Conservation (phyloP, 1,140 invertebrate species). For the Adelges cooleyi region DNA sequence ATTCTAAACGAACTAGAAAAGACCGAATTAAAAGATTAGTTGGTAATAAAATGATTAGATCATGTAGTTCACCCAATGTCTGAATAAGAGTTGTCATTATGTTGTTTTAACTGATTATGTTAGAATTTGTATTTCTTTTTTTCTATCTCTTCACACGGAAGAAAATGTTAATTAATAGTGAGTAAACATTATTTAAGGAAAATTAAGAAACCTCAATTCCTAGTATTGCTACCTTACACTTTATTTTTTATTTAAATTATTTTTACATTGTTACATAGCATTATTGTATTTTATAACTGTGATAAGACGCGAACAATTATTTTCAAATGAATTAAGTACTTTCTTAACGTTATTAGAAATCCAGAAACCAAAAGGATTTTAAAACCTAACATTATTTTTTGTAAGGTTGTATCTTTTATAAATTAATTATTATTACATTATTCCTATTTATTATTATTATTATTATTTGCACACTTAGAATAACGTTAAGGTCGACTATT, state of each 20-base stretch:
- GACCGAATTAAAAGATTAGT: constrained; percentile 18
- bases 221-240: not conserved
- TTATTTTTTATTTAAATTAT: not conserved
- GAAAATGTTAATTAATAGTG: not conserved
- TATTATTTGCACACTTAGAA: not conserved
- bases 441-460: not conserved
- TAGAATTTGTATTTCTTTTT: not conserved
- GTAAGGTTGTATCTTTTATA: not conserved
- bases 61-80: constrained; percentile 20
- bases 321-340: constrained; percentile 19
- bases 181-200: not conserved
- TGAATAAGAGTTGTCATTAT: not conserved
- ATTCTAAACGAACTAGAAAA: constrained; percentile 11
- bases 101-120: not conserved
- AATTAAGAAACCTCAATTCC: not conserved
- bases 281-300: constrained; percentile 20
- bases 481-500: constrained; percentile 2
- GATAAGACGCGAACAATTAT: constrained; percentile 20
- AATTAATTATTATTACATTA: constrained; percentile 4
- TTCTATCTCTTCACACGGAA: not conserved
- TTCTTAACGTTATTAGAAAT: not conserved
- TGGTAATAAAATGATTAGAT: constrained; percentile 7
- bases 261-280: not conserved
- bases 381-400: not conserved
- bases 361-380: constrained; percentile 11